Evolutionary conservation across 1,140 invertebrate species (phyloP).

Genomic region (Trinorchestia longiramus): DNA sequence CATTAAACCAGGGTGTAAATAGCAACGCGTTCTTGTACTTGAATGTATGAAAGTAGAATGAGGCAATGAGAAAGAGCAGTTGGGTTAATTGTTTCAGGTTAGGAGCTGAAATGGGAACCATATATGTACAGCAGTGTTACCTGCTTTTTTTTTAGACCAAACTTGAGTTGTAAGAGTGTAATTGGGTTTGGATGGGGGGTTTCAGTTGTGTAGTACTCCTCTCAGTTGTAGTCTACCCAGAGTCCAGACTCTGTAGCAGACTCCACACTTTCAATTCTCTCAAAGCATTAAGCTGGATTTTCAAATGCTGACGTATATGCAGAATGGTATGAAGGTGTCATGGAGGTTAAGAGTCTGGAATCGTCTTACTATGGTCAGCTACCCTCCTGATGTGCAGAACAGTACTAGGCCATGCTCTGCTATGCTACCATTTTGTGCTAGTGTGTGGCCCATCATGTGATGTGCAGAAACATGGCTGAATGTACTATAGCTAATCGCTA

Average conservation of each 20-base stretch:
- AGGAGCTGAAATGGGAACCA: neutral
- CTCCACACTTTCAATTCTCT: neutral
- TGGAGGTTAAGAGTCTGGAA: neutral
- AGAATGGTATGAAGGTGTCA: neutral
- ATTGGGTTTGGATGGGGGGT: neutral
- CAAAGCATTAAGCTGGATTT: neutral
- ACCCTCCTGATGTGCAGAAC: neutral
- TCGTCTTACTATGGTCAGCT: neutral
- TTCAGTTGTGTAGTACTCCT: neutral
- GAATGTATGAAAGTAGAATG: too few relatives aligned
- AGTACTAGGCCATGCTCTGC: neutral
- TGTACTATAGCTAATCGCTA: too few relatives aligned
- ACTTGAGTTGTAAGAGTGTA: neutral
- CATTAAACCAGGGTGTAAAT: too few relatives aligned
- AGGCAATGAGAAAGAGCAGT: too few relatives aligned
- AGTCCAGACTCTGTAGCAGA: neutral
- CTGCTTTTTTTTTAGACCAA: neutral
- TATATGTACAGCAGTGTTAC: neutral
- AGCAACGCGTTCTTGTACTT: neutral
- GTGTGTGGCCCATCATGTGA: neutral
- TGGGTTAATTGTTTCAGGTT: neutral
- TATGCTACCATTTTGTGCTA: neutral
- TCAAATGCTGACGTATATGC: too few relatives aligned
- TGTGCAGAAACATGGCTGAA: neutral
- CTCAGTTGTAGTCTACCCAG: neutral